phyloP scores from a whole-genome alignment of 2,888 invertebrate species.

The Apomyelois bistriatella region DNA sequence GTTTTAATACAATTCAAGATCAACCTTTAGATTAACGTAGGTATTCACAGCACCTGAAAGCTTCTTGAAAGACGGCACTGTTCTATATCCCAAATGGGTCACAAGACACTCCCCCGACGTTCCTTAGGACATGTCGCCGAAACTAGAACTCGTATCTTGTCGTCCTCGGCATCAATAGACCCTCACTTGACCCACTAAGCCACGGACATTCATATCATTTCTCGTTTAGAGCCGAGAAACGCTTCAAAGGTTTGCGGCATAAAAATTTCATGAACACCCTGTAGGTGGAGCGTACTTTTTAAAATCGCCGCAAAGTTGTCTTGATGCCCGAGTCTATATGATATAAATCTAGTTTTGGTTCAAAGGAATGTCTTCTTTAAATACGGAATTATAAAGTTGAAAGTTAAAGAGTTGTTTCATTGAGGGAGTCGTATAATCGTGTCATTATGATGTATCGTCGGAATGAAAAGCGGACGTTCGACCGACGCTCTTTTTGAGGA shows the following conservation, averaged over 20 bases:
- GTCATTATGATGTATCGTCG: conserved; percentile 29
- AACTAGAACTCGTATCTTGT: conserved; percentile 42
- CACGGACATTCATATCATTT: conserved; percentile 56
- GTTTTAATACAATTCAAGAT: too few species aligned
- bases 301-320: conserved; percentile 44
- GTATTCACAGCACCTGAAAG: neutral
- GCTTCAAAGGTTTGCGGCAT: conserved; percentile 55
- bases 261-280: conserved; percentile 59
- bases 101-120: conserved; percentile 23
- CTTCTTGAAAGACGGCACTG: conserved; percentile 15
- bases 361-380: conserved; percentile 34
- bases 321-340: conserved; percentile 28
- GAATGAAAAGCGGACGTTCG: conserved; percentile 34
- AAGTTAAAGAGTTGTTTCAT: conserved; percentile 19
- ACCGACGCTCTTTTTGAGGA: conserved; percentile 41
- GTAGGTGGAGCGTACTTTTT: conserved; percentile 40
- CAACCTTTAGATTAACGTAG: too few species aligned
- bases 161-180: conserved; percentile 55
- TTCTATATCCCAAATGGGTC: conserved; percentile 23
- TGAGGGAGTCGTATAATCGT: conserved; percentile 23
- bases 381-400: conserved; percentile 24
- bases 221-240: conserved; percentile 46
- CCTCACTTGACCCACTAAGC: conserved; percentile 61
- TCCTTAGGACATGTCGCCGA: conserved; percentile 38
- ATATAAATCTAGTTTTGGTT: conserved; percentile 24